These are phyloP conservation scores for Tribolium freemani DNA, from an alignment of 2,888 invertebrate species.

Conservation along the genomic window DNA sequence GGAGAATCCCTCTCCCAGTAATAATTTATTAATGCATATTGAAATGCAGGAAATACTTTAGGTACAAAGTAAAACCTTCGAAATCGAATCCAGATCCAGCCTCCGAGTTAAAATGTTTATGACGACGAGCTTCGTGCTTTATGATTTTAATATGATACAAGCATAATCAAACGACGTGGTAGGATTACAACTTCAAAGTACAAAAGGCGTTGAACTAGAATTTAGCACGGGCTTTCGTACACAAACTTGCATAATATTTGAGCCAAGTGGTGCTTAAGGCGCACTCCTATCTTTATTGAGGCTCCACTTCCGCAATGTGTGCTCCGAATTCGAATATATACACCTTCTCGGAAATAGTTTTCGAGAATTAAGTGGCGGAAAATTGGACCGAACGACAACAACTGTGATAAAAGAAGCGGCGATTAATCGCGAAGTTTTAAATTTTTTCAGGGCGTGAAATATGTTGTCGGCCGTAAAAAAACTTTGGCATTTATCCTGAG, in stretches of 20 bases:
- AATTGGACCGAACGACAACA: background rate
- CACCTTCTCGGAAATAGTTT: background rate
- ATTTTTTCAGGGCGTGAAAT: slow-evolving; percentile 11
- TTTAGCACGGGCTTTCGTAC: slow-evolving; percentile 14
- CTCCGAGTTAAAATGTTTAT: slow-evolving; percentile 26
- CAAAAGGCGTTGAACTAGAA: slow-evolving; percentile 35
- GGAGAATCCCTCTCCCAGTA: background rate
- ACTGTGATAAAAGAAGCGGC: slow-evolving; percentile 4
- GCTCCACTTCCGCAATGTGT: slow-evolving; percentile 17
- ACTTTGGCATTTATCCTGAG: slow-evolving; percentile 16
- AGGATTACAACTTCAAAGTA: slow-evolving; percentile 21
- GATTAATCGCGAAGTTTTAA: background rate
- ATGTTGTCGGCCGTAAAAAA: slow-evolving; percentile 15
- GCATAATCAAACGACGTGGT: slow-evolving; percentile 29
- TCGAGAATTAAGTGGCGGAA: slow-evolving; percentile 5
- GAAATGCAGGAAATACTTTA: background rate
- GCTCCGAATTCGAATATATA: slow-evolving; percentile 10
- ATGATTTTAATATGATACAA: slow-evolving; percentile 37
- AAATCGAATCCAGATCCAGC: background rate
- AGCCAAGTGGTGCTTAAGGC: slow-evolving; percentile 20
- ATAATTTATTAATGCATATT: slow-evolving; percentile 4
- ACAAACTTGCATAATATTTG: slow-evolving; percentile 35
- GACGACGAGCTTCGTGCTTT: slow-evolving; percentile 11
- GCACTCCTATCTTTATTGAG: slow-evolving; percentile 21
- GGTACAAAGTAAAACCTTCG: slow-evolving; percentile 10